phyloP scores from a whole-genome alignment of 37 sponge, comb jelly and placozoan genomes.

The Halichondria panicea region DNA sequence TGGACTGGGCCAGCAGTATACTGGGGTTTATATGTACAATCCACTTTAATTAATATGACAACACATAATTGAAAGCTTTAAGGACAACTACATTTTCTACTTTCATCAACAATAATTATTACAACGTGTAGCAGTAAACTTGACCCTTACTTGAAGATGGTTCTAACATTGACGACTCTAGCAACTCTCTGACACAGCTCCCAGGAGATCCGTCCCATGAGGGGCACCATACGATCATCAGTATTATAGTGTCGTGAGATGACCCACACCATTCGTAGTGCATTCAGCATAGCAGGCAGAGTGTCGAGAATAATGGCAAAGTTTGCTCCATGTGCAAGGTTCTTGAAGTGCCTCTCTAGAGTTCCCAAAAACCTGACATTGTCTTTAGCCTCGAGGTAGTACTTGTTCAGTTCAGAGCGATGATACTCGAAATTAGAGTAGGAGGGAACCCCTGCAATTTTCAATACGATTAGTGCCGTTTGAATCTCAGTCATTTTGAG shows the following conservation, averaged over 20 bases:
- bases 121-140: not conserved
- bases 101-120: no score
- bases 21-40: not conserved
- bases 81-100: not conserved
- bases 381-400: constrained; percentile 96
- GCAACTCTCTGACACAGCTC: constrained; percentile 90
- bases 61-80: no score
- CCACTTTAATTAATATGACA: not conserved
- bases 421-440: constrained; percentile 87
- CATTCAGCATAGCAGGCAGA: constrained; percentile 95
- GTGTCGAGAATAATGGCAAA: constrained; percentile 88
- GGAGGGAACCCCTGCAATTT: constrained; percentile 54
- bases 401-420: constrained; percentile 82
- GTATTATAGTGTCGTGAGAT: constrained; percentile 98
- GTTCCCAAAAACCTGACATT: constrained; percentile 97
- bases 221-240: constrained; percentile 97
- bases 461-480: constrained; percentile 68
- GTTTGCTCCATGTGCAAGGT: constrained; percentile 90
- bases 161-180: constrained; percentile 81
- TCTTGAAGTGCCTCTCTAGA: constrained; percentile 99
- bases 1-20: not conserved
- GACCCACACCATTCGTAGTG: constrained; percentile 99
- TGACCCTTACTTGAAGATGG: constrained; percentile 71
- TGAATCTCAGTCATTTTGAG: constrained; percentile 77
- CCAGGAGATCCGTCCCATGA: constrained; percentile 97